Percentiles rank a stretch among this genome's conserved stretches.
These are phyloP conservation scores for Malachius bipustulatus DNA, from an alignment of 2,888 invertebrate species.

Conservation along the genomic window DNA sequence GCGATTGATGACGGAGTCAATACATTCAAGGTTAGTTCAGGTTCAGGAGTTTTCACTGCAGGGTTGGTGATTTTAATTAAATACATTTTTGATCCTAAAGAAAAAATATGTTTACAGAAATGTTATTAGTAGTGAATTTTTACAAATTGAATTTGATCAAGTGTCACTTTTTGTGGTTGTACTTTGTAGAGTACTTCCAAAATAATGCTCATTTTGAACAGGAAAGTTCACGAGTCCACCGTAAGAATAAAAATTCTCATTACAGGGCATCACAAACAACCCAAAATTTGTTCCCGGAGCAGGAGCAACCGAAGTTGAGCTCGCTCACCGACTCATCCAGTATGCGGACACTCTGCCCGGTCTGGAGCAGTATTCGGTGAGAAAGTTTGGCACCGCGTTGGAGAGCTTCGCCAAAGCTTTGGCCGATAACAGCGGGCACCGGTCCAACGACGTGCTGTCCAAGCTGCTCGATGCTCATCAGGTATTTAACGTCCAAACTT, in stretches of 20 bases:
- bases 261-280: conserved; percentile 30
- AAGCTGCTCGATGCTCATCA: conserved; percentile 91
- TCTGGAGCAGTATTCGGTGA: conserved; percentile 91
- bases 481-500: conserved; percentile 28
- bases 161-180: too few species aligned
- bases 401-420: conserved; percentile 86
- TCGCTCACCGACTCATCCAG: conserved; percentile 73
- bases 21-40: conserved; percentile 70
- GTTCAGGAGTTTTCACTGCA: too few species aligned
- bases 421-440: conserved; percentile 89
- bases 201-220: too few species aligned
- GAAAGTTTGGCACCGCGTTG: conserved; percentile 82
- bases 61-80: too few species aligned
- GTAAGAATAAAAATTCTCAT: too few species aligned
- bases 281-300: conserved; percentile 77
- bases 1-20: conserved; percentile 99
- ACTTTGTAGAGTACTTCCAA: too few species aligned
- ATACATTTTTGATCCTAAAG: too few species aligned
- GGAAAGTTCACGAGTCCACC: too few species aligned
- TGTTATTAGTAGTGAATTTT: background rate
- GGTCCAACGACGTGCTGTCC: conserved; percentile 75
- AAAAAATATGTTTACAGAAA: too few species aligned
- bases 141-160: background rate
- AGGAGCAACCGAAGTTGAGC: conserved; percentile 89
- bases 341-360: conserved; percentile 90